These are phyloP conservation scores for Isotomurus palustris DNA, from an alignment of 2,888 invertebrate genomes.

Conservation along the genomic window DNA sequence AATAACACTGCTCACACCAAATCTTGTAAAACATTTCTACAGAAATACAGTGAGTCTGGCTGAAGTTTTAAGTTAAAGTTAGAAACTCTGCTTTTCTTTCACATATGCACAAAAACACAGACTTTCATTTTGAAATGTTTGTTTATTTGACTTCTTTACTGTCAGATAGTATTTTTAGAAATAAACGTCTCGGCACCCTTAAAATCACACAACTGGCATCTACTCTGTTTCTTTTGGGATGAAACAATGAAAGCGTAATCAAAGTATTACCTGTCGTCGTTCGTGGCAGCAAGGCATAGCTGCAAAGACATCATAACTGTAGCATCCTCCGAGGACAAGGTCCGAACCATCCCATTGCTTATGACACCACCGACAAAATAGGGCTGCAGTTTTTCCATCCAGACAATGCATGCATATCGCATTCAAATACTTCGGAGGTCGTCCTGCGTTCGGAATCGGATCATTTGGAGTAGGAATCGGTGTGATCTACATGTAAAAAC, in stretches of 20 bases:
- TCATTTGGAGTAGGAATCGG: too few species aligned
- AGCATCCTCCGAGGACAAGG: conserved; percentile 93
- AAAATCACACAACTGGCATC: too few species aligned
- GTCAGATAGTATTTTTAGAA: conserved; percentile 9
- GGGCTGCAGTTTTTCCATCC: conserved; percentile 65
- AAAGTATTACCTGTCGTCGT: conserved; percentile 68
- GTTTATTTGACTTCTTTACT: conserved; percentile 15
- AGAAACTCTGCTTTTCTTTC: background rate
- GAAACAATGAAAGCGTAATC: too few species aligned
- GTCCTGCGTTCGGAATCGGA: too few species aligned
- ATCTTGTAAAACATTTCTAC: too few species aligned
- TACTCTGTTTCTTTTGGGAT: too few species aligned
- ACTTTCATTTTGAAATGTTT: background rate
- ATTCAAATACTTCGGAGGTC: conserved; percentile 63
- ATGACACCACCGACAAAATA: conserved; percentile 78
- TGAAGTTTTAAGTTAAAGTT: too few species aligned
- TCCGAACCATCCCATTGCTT: conserved; percentile 89
- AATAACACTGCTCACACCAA: too few species aligned
- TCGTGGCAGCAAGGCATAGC: conserved; percentile 94
- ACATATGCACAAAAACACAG: background rate
- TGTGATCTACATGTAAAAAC: too few species aligned
- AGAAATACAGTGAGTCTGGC: too few species aligned
- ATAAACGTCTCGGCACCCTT: background rate
- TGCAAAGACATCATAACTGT: conserved; percentile 96
- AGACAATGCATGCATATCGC: conserved; percentile 93